phyloP scores from a whole-genome alignment of 2,113 vertebrate species.

The Gobio gobio region DNA sequence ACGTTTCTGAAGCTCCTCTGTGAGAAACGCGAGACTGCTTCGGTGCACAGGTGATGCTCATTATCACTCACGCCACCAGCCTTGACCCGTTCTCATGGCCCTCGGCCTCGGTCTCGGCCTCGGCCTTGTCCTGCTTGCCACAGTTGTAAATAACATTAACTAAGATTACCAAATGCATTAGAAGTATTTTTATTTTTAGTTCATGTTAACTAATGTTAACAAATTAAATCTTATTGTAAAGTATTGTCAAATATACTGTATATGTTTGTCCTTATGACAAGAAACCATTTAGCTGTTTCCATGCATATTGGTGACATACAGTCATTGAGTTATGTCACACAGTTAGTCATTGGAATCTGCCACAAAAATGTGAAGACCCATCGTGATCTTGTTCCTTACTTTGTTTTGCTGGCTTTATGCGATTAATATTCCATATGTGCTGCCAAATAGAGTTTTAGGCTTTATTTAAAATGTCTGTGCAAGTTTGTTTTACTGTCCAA shows the following conservation, averaged over 20 bases:
- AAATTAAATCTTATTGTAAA: not conserved
- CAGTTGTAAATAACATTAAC: too few species aligned
- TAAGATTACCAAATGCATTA: too few species aligned
- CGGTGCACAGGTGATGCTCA: too few species aligned
- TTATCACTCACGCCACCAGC: too few species aligned
- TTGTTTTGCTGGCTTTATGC: not conserved
- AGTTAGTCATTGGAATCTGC: not conserved
- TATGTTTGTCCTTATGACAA: not conserved
- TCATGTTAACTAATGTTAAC: too few species aligned
- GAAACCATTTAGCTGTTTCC: not conserved
- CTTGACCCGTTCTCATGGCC: too few species aligned
- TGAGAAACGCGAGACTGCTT: too few species aligned
- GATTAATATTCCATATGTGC: not conserved
- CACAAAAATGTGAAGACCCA: not conserved
- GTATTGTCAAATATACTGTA: not conserved
- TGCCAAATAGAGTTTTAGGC: not conserved
- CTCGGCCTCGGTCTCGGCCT: too few species aligned
- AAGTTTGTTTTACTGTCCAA: not conserved
- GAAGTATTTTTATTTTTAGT: too few species aligned
- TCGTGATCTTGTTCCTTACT: not conserved
- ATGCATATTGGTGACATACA: not conserved
- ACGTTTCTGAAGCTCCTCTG: too few species aligned
- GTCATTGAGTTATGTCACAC: not conserved
- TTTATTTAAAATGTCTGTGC: not conserved
- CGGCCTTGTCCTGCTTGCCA: too few species aligned